Conservation (phyloP, 2,888 invertebrate species). For the Seira ritae region DNA sequence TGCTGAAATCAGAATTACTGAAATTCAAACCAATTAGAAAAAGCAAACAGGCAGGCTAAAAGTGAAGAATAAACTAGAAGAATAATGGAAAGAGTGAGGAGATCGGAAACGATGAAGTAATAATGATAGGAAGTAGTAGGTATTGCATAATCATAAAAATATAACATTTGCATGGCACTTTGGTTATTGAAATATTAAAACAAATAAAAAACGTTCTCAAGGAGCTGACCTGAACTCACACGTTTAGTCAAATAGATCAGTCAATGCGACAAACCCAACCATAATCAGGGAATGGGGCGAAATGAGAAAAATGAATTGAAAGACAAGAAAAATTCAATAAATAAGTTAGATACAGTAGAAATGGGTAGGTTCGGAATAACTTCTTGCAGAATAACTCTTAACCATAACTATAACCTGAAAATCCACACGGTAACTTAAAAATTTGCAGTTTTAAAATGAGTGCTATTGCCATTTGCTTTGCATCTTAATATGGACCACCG, state of each 20-base stretch:
- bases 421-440: too few species aligned
- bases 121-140: not conserved
- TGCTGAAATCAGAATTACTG: too few species aligned
- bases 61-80: too few species aligned
- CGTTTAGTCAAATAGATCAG: too few species aligned
- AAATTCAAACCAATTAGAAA: too few species aligned
- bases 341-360: not conserved
- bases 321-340: not conserved
- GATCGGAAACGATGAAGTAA: conserved; percentile 22
- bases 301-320: not conserved
- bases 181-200: not conserved
- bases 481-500: conserved; percentile 10
- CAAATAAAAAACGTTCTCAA: conserved; percentile 14
- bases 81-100: not conserved
- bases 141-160: conserved; percentile 30
- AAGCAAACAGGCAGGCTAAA: too few species aligned
- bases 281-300: not conserved
- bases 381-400: too few species aligned
- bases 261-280: not conserved
- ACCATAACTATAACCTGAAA: too few species aligned
- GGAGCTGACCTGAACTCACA: not conserved
- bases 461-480: too few species aligned
- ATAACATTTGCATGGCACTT: conserved; percentile 36
- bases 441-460: too few species aligned
- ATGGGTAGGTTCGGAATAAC: too few species aligned